These are phyloP conservation scores for Prietella phreatophila DNA, from an alignment of 2,113 vertebrate genomes.

Conservation along the genomic window DNA sequence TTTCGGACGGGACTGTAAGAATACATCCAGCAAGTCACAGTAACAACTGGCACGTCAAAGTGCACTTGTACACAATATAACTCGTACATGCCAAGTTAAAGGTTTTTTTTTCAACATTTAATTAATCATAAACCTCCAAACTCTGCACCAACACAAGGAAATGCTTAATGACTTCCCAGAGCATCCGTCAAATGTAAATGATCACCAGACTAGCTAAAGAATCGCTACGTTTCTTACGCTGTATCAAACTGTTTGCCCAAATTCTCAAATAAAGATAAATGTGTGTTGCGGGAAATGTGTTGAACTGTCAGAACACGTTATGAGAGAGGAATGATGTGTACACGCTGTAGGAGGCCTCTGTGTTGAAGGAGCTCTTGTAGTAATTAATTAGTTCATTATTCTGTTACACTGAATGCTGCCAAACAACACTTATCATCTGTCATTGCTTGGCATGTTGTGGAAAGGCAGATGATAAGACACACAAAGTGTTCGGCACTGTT, in stretches of 20 bases:
- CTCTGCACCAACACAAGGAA: slow-evolving; percentile 4
- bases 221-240: not conserved
- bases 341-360: slow-evolving; percentile 22
- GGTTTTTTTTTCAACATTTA: not conserved
- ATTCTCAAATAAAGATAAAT: slow-evolving; percentile 35
- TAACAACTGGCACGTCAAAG: not conserved
- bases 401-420: slow-evolving; percentile 19
- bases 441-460: slow-evolving; percentile 15
- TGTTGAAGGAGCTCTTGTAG: slow-evolving; percentile 26
- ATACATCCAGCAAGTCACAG: not conserved
- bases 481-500: not conserved
- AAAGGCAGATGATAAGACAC: slow-evolving; percentile 22
- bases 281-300: not conserved
- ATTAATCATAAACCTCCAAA: slow-evolving; percentile 24
- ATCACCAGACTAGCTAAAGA: slow-evolving; percentile 9
- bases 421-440: slow-evolving; percentile 36
- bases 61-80: not conserved
- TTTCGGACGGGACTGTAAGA: no score
- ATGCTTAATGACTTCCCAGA: slow-evolving; percentile 18
- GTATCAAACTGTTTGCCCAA: not conserved
- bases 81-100: not conserved
- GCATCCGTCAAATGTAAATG: slow-evolving; percentile 22
- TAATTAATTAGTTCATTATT: slow-evolving; percentile 48
- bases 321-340: slow-evolving; percentile 29
- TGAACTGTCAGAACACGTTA: slow-evolving; percentile 40